These are phyloP conservation scores for Miltochrista miniata DNA, from an alignment of 2,888 invertebrate genomes.

Conservation along the genomic window DNA sequence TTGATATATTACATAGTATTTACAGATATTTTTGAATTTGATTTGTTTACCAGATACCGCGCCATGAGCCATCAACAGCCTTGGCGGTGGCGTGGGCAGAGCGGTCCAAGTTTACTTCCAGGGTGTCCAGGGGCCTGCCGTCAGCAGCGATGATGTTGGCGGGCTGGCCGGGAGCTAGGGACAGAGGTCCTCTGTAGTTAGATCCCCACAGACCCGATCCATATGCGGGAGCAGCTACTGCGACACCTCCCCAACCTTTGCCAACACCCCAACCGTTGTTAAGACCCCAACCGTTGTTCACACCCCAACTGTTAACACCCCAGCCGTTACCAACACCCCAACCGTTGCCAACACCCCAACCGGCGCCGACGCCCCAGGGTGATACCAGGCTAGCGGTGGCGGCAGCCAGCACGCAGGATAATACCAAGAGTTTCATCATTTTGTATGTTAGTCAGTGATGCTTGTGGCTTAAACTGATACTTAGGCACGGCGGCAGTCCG, in stretches of 20 bases:
- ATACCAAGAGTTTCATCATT: background rate
- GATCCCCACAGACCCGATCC: constrained; percentile 6
- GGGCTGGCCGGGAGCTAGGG: constrained; percentile 73
- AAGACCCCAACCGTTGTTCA: too few relatives aligned
- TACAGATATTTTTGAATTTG: background rate
- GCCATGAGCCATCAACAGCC: constrained; percentile 41
- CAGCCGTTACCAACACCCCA: constrained; percentile 9
- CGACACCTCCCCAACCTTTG: constrained; percentile 18
- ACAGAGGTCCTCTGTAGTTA: constrained; percentile 70
- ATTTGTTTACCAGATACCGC: background rate
- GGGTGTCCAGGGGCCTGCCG: constrained; percentile 73
- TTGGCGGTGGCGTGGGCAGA: constrained; percentile 70
- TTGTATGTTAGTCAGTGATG: background rate
- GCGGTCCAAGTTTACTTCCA: constrained; percentile 75
- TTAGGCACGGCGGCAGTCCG: constrained; percentile 30
- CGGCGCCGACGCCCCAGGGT: background rate
- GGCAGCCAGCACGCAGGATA: background rate
- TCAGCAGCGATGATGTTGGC: constrained; percentile 70
- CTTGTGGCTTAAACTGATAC: constrained; percentile 57
- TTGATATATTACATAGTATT: too few relatives aligned
- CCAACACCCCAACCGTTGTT: too few relatives aligned
- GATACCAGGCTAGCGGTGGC: background rate
- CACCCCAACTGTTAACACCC: background rate
- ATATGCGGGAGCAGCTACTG: constrained; percentile 31
- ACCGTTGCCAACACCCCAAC: background rate